Percentiles rank a stretch among this genome's conserved stretches.
These are phyloP conservation scores for Ambastaia sidthimunki DNA, from an alignment of 2,797 vertebrate genomes.

Conservation along the genomic window DNA sequence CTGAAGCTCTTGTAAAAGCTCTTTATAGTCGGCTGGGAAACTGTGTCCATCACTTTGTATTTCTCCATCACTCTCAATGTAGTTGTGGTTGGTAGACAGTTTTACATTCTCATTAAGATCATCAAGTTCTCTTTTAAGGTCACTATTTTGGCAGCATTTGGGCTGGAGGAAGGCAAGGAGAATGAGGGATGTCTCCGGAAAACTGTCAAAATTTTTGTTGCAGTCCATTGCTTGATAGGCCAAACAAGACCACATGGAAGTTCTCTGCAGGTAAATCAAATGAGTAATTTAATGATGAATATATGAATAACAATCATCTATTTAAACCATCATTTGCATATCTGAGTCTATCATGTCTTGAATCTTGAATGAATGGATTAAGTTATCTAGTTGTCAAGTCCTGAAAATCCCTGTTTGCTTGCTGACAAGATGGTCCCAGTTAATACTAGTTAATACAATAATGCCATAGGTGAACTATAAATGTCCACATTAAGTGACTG, in stretches of 20 bases:
- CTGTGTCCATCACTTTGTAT: slow-evolving; percentile 73
- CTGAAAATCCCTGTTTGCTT: too few relatives aligned
- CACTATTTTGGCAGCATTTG: slow-evolving; percentile 26
- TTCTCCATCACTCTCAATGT: slow-evolving; percentile 53
- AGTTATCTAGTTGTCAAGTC: neutral
- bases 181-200: slow-evolving; percentile 55
- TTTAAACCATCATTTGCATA: neutral
- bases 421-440: too few relatives aligned
- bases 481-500: too few relatives aligned
- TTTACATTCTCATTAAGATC: slow-evolving; percentile 35
- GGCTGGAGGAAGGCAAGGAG: slow-evolving; percentile 71
- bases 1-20: slow-evolving; percentile 9
- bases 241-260: neutral
- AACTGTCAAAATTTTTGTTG: neutral
- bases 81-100: neutral
- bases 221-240: slow-evolving; percentile 60
- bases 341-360: neutral
- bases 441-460: too few relatives aligned
- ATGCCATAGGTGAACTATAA: too few relatives aligned
- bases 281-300: neutral
- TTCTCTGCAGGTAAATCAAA: slow-evolving; percentile 9
- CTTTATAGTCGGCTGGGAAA: neutral
- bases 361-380: neutral
- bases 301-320: neutral
- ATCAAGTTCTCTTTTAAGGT: slow-evolving; percentile 53